phyloP scores from a whole-genome alignment of 2,797 vertebrate species.

The Sebastes steindachneri region DNA sequence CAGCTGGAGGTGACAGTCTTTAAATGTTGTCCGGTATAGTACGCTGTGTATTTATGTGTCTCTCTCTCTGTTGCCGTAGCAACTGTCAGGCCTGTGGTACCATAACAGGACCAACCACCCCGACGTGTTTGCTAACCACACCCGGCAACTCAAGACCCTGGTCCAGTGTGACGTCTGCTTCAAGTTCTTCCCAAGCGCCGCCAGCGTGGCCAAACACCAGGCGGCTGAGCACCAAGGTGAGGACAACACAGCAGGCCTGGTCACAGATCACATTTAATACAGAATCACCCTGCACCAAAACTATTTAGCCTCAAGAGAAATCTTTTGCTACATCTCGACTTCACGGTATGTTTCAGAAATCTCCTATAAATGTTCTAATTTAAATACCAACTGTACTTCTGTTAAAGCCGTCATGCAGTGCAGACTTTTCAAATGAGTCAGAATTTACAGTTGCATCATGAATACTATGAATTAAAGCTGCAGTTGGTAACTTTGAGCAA shows the following conservation, averaged over 20 bases:
- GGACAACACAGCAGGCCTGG: too few relatives aligned
- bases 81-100: conserved; percentile 93
- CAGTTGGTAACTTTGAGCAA: neutral
- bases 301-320: neutral
- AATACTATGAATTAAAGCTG: neutral
- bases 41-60: neutral
- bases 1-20: neutral
- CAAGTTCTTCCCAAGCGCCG: conserved; percentile 85
- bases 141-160: conserved; percentile 83
- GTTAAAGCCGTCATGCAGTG: neutral
- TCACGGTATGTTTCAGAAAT: neutral
- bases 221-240: conserved; percentile 87
- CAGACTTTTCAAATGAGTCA: neutral
- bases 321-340: too few relatives aligned
- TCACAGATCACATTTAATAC: neutral
- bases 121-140: conserved; percentile 87
- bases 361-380: neutral
- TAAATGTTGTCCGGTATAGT: neutral
- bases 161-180: conserved; percentile 88
- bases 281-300: neutral
- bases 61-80: conserved; percentile 76
- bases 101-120: conserved; percentile 92
- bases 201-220: conserved; percentile 85
- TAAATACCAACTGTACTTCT: neutral
- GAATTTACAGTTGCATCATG: neutral